These are phyloP conservation scores for Peucedramus taeniatus DNA, from an alignment of 2,113 vertebrate species.

Conservation along the genomic window DNA sequence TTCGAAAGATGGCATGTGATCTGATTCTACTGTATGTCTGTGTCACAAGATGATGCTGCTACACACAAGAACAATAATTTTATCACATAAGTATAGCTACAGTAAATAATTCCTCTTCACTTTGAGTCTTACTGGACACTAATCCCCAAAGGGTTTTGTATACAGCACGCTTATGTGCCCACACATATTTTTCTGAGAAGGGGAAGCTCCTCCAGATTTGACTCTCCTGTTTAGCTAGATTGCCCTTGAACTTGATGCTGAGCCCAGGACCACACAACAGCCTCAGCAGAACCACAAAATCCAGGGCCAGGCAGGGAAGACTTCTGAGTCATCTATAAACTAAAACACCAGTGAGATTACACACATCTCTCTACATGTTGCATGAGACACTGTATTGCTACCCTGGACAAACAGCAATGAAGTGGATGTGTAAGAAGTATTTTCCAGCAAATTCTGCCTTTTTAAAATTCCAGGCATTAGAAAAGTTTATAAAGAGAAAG, in stretches of 20 bases:
- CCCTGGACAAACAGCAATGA: background rate
- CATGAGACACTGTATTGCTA: background rate
- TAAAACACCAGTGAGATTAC: background rate
- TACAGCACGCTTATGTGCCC: background rate
- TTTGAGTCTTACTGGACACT: background rate
- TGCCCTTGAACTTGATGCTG: background rate
- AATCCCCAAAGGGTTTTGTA: background rate
- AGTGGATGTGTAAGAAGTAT: background rate
- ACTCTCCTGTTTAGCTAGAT: background rate
- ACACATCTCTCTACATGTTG: background rate
- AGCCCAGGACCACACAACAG: slow-evolving; percentile 6
- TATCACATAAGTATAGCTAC: background rate
- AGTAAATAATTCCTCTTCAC: background rate
- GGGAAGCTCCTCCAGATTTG: background rate
- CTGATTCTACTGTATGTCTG: background rate
- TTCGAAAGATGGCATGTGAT: background rate
- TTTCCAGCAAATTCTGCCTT: background rate
- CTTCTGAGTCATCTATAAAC: background rate
- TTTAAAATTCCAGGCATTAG: background rate
- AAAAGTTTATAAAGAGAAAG: background rate
- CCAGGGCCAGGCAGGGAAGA: slow-evolving; percentile 48
- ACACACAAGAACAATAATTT: background rate
- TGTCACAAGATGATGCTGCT: background rate
- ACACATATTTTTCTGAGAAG: background rate
- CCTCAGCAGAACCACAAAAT: slow-evolving; percentile 68